These are phyloP conservation scores for Andrena chrysosceles DNA, from an alignment of 2,888 invertebrate genomes.

Conservation along the genomic window DNA sequence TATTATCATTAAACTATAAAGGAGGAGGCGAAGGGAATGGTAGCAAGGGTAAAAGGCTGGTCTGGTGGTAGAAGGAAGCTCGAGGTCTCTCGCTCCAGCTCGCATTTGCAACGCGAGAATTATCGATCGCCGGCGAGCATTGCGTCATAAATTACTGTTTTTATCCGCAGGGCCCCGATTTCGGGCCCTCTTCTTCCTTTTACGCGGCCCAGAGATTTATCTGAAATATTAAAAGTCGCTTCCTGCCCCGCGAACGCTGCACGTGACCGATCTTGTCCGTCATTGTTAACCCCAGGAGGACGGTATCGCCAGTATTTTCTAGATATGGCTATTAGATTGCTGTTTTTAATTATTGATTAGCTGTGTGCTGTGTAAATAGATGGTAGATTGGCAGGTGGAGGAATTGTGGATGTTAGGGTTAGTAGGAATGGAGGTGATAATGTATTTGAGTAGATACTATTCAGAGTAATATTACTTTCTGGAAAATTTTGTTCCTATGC, in stretches of 20 bases:
- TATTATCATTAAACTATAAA: conserved; percentile 55
- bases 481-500: no score
- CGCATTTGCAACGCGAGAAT: conserved; percentile 62
- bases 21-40: not conserved
- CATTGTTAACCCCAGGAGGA: not conserved
- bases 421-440: no score
- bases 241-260: conserved; percentile 27
- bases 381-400: no score
- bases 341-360: no score
- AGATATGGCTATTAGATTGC: no score
- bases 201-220: conserved; percentile 68
- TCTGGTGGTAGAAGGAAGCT: conserved; percentile 28
- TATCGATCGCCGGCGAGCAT: conserved; percentile 67
- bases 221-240: conserved; percentile 72
- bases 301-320: no score
- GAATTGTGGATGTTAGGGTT: no score
- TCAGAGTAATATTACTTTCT: no score
- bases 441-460: no score
- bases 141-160: conserved; percentile 68
- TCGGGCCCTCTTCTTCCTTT: conserved; percentile 38
- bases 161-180: conserved; percentile 69
- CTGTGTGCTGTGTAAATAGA: no score
- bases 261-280: not conserved
- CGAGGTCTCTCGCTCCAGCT: conserved; percentile 12
- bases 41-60: conserved; percentile 8